phyloP scores from a whole-genome alignment of 2,888 invertebrate species.

The Drosophila prolongata region DNA sequence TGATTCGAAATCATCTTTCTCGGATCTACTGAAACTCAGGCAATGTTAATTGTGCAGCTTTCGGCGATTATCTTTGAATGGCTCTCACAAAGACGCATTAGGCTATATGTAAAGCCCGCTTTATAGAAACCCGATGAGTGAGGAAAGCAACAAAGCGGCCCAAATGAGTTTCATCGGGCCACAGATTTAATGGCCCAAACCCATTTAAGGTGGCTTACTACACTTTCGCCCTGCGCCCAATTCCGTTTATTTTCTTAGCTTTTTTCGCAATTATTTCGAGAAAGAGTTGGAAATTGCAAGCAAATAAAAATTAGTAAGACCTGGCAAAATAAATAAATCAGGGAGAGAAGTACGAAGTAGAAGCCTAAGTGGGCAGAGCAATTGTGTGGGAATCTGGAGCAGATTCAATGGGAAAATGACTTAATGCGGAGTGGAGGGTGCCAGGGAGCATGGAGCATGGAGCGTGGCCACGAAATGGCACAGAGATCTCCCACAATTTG shows the following conservation, averaged over 20 bases:
- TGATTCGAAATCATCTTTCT: slow-evolving; percentile 12
- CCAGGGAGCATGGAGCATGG: slow-evolving; percentile 4
- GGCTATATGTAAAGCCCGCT: slow-evolving; percentile 11
- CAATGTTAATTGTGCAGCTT: slow-evolving; percentile 39
- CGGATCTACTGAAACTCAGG: slow-evolving; percentile 13
- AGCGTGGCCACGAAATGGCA: slow-evolving; percentile 54
- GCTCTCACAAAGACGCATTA: slow-evolving; percentile 50
- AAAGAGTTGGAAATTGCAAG: slow-evolving; percentile 42
- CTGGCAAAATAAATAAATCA: slow-evolving; percentile 29
- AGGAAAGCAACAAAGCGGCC: slow-evolving; percentile 30
- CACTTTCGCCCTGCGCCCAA: slow-evolving; percentile 51
- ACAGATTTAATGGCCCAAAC: slow-evolving; percentile 40
- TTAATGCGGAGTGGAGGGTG: slow-evolving; percentile 56
- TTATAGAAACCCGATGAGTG: slow-evolving; percentile 16
- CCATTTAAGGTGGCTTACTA: slow-evolving; percentile 48
- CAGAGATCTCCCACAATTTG: slow-evolving; percentile 72
- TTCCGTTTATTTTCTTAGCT: slow-evolving; percentile 38
- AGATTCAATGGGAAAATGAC: slow-evolving; percentile 72
- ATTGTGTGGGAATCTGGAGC: slow-evolving; percentile 70
- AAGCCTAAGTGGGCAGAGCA: slow-evolving; percentile 43
- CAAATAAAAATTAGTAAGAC: slow-evolving; percentile 40
- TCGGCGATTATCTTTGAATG: slow-evolving; percentile 44
- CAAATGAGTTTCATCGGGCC: slow-evolving; percentile 46
- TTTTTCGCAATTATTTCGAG: slow-evolving; percentile 49
- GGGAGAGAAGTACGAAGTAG: slow-evolving; percentile 22